These are phyloP conservation scores for Xyrichtys novacula DNA, from an alignment of 2,797 vertebrate species.

Conservation along the genomic window DNA sequence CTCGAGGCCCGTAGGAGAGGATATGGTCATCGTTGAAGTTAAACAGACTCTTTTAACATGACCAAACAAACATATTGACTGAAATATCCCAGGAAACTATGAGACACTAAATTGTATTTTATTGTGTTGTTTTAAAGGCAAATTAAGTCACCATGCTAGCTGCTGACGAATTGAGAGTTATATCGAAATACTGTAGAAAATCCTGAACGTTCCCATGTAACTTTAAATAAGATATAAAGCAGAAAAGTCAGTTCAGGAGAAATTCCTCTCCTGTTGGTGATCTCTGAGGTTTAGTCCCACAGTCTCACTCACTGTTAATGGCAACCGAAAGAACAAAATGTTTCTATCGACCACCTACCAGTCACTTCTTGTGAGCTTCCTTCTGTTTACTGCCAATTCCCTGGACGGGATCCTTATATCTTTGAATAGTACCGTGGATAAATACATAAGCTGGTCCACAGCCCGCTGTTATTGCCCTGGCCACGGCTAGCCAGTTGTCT, in stretches of 20 bases:
- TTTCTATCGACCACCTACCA: conserved; percentile 55
- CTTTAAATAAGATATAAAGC: not conserved
- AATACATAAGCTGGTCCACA: not conserved
- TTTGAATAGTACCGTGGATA: conserved; percentile 2
- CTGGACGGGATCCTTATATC: not conserved
- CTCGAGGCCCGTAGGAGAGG: not conserved
- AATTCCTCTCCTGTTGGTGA: conserved; percentile 21
- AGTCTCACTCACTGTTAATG: not conserved
- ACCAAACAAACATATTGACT: conserved; percentile 33
- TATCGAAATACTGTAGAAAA: not conserved
- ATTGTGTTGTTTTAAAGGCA: not conserved
- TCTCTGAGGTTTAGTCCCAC: conserved; percentile 9
- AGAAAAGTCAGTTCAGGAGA: conserved; percentile 1
- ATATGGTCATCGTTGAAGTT: conserved; percentile 6
- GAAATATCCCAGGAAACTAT: not conserved
- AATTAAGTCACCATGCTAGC: not conserved
- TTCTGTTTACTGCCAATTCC: conserved; percentile 18
- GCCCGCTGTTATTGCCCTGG: conserved; percentile 6
- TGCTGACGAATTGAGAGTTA: not conserved
- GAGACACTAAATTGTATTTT: not conserved
- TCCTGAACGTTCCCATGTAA: not conserved
- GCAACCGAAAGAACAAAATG: conserved; percentile 12
- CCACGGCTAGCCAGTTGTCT: conserved; percentile 38
- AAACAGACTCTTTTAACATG: conserved; percentile 8
- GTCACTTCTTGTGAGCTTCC: not conserved